Conservation (phyloP, 2,113 vertebrate species). For the Axis porcinus region DNA sequence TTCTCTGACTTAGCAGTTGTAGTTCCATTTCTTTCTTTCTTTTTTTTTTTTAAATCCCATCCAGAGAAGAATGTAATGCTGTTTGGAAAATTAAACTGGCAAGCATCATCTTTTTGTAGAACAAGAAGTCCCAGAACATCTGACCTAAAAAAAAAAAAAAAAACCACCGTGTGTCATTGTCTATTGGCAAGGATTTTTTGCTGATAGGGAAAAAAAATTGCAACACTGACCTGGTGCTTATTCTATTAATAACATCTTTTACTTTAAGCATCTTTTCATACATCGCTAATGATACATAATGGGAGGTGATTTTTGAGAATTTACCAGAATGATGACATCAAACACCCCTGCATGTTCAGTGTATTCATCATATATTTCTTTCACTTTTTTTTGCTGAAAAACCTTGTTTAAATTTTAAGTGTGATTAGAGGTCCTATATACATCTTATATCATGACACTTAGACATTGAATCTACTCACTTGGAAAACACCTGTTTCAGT, state of each 20-base stretch:
- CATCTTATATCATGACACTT: background rate
- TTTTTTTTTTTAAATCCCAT: background rate
- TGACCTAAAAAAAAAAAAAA: slow-evolving; percentile 23
- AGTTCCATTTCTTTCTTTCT: background rate
- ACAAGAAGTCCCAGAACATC: slow-evolving; percentile 49
- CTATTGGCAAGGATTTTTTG: slow-evolving; percentile 34
- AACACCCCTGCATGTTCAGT: background rate
- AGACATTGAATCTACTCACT: background rate
- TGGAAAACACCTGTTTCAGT: background rate
- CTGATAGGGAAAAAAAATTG: slow-evolving; percentile 18
- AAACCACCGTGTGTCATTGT: background rate
- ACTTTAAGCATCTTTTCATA: slow-evolving; percentile 42
- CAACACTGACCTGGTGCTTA: background rate
- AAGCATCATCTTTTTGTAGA: slow-evolving; percentile 41
- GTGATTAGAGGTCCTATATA: background rate
- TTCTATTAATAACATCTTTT: slow-evolving; percentile 12
- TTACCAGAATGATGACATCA: background rate
- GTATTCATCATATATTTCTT: background rate
- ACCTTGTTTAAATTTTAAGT: background rate
- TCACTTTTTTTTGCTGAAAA: background rate
- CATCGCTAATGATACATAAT: background rate
- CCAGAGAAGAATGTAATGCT: slow-evolving; percentile 39
- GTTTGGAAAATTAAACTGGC: slow-evolving; percentile 55
- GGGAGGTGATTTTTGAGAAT: background rate
- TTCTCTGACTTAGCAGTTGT: background rate